Conservation (phyloP, 2,797 vertebrate species). For the Spinus pinus region DNA sequence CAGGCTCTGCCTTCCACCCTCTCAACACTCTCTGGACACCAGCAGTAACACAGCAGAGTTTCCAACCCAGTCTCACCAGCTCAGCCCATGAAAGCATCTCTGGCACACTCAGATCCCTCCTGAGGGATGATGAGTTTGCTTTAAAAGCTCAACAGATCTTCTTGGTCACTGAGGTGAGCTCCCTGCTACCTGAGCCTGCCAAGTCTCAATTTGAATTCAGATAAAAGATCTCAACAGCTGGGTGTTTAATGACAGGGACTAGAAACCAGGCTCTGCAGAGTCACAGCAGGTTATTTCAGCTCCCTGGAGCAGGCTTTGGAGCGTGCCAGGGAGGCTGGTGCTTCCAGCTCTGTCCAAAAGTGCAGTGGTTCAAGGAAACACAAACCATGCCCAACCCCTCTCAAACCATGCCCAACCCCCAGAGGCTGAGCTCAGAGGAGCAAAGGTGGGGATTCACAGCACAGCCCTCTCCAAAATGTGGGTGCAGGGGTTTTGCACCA, state of each 20-base stretch:
- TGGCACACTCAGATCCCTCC: not conserved
- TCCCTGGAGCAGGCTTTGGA: not conserved
- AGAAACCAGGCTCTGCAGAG: constrained; percentile 2
- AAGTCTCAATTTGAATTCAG: not conserved
- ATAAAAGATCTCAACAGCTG: constrained; percentile 21
- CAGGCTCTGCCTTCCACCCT: no score
- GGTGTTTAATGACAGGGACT: constrained; percentile 27
- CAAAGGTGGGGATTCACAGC: not conserved
- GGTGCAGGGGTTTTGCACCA: not conserved
- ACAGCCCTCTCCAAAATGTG: not conserved
- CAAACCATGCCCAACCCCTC: not conserved
- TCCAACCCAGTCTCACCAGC: not conserved
- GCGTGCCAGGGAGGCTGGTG: not conserved
- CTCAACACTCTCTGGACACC: not conserved
- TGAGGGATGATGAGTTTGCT: not conserved
- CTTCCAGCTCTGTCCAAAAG: not conserved
- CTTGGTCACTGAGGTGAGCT: not conserved
- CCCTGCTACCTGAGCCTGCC: not conserved
- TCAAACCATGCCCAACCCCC: not conserved
- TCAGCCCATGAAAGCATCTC: not conserved
- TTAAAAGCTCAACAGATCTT: not conserved
- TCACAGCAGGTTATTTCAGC: constrained; percentile 15
- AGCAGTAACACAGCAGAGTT: not conserved
- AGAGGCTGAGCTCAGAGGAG: not conserved
- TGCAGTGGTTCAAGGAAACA: accelerated